Evolutionary conservation across 2,888 invertebrate genomes (phyloP), one percentile per base, ranked within the genome.

Genomic region (Dione juno): DNA sequence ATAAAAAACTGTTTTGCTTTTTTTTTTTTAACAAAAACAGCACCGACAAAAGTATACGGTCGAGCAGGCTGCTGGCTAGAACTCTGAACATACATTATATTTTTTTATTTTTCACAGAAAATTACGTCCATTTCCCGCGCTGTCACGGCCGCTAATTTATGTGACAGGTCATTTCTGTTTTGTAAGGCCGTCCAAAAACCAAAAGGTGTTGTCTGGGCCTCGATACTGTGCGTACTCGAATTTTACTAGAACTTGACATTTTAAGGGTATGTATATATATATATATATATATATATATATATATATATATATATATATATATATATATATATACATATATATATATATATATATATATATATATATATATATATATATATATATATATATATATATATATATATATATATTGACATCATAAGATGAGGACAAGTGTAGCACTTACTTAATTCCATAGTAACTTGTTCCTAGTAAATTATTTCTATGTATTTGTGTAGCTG

Each of bases 131-230:
- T 79, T 82, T 82, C 80, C 81, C 78, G 76, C 71, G 72, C 76
- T 80, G 82, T 77, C 77, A 73, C 77, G 78, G 75, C 75, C 74
- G 71, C 76, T 83, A 82, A 85, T 86, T 86, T 86, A 87, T 86
- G 84, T 81, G 85, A 81, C 84, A 82, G 81, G 79, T 81, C 75
- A 80, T 82, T 84, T 81, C 75, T 78, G 78, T 78, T 77, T 70
- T 69, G 75, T 76, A 65, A 74, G 71, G 71, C 52, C 67, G 14
- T 59, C 50, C 67, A 58, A 70, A 73, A 72, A 70, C 77, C 63
- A 75, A 71, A 76, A 74, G 75, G 72, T 71, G 71, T 50, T 64
- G 71, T 41, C 52, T 19, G 14, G 52, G 14, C 35, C 9, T 10
- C 11, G 28, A 16, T 67, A 63, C 68, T 43, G 35, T 11, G 7